phyloP scores from a whole-genome alignment of 2,797 vertebrate species.

The Pteropus rufus region DNA sequence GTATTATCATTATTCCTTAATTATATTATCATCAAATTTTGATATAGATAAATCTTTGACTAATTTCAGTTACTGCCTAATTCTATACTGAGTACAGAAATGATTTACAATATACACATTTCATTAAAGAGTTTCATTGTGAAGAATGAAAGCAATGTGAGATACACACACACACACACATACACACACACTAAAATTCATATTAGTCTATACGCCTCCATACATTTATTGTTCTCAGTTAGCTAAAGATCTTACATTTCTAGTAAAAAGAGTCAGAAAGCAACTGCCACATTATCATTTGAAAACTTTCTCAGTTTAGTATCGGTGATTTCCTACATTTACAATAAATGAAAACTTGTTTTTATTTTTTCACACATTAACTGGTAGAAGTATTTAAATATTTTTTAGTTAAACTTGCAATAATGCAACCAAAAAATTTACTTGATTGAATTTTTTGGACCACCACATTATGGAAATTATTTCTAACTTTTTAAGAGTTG shows the following conservation, averaged over 20 bases:
- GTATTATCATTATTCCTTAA: background rate
- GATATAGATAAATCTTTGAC: background rate
- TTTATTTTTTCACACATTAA: background rate
- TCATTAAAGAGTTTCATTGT: background rate
- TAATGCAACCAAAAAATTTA: background rate
- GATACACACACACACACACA: background rate
- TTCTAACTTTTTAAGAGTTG: background rate
- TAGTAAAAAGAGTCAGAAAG: background rate
- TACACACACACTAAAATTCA: background rate
- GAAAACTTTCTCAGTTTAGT: background rate
- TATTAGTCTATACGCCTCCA: background rate
- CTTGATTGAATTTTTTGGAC: background rate
- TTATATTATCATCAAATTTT: constrained; percentile 20
- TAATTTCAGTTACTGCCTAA: background rate
- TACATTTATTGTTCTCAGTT: background rate
- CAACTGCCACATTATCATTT: background rate
- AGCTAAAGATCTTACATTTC: background rate
- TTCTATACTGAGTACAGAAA: background rate
- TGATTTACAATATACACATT: background rate
- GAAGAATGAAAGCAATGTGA: background rate
- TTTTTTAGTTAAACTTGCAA: background rate
- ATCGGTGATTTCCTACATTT: background rate
- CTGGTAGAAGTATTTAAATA: background rate
- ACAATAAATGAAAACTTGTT: background rate
- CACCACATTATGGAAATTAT: background rate